Conservation (phyloP, 2,888 invertebrate species). For the Terebella lapidaria region DNA sequence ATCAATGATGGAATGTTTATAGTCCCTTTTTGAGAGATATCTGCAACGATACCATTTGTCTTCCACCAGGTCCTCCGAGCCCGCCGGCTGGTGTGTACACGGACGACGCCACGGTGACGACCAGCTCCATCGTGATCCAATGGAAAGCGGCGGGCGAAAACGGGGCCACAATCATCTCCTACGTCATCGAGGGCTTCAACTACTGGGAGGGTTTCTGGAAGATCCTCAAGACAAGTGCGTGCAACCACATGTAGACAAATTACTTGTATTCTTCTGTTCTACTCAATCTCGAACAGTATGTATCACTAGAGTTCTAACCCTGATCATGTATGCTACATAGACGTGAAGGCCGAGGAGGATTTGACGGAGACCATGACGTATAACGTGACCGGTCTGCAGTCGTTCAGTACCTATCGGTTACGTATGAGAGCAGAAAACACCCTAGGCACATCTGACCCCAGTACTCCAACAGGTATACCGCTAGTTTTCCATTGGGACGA, state of each 20-base stretch:
- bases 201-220: constrained; percentile 26
- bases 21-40: no score
- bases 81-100: constrained; percentile 81
- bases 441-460: constrained; percentile 74
- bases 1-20: no score
- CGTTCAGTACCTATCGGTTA: constrained; percentile 87
- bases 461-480: constrained; percentile 60
- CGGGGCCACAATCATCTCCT: constrained; percentile 64
- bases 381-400: constrained; percentile 60
- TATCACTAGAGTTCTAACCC: no score
- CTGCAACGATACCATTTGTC: no score
- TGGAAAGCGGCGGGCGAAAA: constrained; percentile 21
- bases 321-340: no score
- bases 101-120: constrained; percentile 68
- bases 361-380: constrained; percentile 4
- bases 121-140: constrained; percentile 63
- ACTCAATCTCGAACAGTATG: no score
- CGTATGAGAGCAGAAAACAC: constrained; percentile 82
- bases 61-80: constrained; percentile 79
- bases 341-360: constrained; percentile 10
- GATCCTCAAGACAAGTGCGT: constrained; percentile 22
- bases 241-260: background rate
- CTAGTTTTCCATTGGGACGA: background rate
- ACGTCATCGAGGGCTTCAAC: constrained; percentile 67
- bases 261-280: no score